Evolutionary conservation across 2,888 invertebrate species (phyloP), one percentile per base, ranked within the genome.

Genomic region (Aporophyla lueneburgensis): DNA sequence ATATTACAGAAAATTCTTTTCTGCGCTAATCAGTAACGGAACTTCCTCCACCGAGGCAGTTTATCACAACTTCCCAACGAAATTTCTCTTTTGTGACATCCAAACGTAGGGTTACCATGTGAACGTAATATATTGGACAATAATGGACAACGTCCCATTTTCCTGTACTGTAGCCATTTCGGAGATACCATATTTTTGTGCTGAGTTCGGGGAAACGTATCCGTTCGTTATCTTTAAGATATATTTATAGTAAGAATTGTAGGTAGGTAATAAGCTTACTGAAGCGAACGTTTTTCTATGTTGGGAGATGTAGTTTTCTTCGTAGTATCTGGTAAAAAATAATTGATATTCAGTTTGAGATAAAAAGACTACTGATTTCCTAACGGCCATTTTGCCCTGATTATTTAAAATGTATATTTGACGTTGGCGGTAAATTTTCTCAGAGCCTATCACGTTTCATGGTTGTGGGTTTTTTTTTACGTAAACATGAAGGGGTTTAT

Each of bases 11-110:
- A 89, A 91, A 92, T 92, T 91, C 90, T 91, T 91, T 90, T 87
- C 89, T 87, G 88, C 83, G 90, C 92, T 94, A 94, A 94, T 94
- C 94, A 94, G 94, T 88, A 89, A 78, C 88, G 92, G 91, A 93
- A 93, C 86, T 92, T 91, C 91, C 91, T 85, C 87, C 78, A 88
- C 87, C 73, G 81, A 74, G 89, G 92, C 91, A 91, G 91, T 93
- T 92, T 94, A 92, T 94, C 94, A 94, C 91, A 91, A 92, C 89
- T 92, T 92, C 83, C 87, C 88, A 82, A 86, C 83, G 81, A 89
- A 90, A 89, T 91, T 89, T 90, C 89, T 90, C 89, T 88, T 91
- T 89, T 91, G 91, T 92, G 92, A 91, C 93, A 93, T 87, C 84
- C 78, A 76, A 71, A 66, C 71, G 72, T 89, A 89, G 85, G 88